Evolutionary conservation across 1,140 invertebrate genomes (phyloP).

Genomic region (Lepidotrigona ventralis): DNA sequence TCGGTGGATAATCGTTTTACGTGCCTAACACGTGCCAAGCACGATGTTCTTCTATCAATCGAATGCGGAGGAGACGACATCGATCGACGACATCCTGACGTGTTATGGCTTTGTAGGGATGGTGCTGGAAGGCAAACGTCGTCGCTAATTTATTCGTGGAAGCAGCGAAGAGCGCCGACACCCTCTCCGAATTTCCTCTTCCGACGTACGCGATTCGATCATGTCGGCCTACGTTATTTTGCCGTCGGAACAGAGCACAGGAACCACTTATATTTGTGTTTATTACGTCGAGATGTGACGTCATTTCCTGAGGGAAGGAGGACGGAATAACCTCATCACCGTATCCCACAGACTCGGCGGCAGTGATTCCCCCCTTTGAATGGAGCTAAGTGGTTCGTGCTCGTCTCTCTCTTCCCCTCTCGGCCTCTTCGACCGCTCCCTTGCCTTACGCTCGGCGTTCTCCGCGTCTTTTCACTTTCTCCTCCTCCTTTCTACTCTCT

Average conservation of each 20-base stretch:
- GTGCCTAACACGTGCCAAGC: not conserved
- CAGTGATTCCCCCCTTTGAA: constrained; percentile 51
- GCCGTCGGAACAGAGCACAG: constrained; percentile 54
- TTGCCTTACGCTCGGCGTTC: constrained; percentile 24
- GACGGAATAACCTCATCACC: constrained; percentile 68
- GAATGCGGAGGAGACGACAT: not conserved
- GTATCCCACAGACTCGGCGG: constrained; percentile 59
- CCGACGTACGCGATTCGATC: constrained; percentile 60
- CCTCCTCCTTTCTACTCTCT: constrained; percentile 4
- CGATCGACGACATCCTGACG: not conserved
- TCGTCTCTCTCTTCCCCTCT: constrained; percentile 26
- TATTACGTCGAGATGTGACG: constrained; percentile 68
- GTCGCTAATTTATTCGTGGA: constrained; percentile 54
- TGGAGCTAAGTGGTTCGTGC: constrained; percentile 44
- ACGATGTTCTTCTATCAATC: not conserved
- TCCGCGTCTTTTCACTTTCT: constrained; percentile 10
- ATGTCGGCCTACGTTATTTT: constrained; percentile 51
- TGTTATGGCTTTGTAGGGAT: not conserved
- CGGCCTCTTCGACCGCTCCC: constrained; percentile 20
- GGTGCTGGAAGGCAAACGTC: constrained; percentile 45
- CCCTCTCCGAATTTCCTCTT: constrained; percentile 58
- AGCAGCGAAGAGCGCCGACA: constrained; percentile 18
- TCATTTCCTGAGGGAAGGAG: constrained; percentile 65
- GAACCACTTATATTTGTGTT: constrained; percentile 68
- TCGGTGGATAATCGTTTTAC: not conserved